These are phyloP conservation scores for Lanius ludovicianus DNA, from an alignment of 2,113 vertebrate genomes.

Conservation along the genomic window DNA sequence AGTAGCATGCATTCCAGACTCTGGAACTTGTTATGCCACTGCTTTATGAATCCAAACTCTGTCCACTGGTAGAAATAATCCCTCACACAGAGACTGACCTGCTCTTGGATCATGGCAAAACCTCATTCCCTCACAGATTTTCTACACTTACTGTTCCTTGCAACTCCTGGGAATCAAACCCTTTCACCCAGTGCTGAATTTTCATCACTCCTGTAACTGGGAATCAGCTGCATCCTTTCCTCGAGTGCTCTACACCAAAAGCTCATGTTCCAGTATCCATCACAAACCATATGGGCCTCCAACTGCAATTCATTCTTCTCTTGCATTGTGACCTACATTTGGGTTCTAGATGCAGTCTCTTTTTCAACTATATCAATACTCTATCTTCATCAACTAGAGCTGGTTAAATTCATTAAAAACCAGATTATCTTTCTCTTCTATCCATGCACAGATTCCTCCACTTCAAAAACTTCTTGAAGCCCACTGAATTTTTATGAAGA, in stretches of 20 bases:
- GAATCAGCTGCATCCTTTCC: not conserved
- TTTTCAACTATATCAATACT: not conserved
- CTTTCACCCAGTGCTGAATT: not conserved
- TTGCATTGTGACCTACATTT: not conserved
- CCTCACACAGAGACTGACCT: not conserved
- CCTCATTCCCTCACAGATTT: not conserved
- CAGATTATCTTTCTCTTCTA: not conserved
- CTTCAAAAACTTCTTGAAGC: not conserved
- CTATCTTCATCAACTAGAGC: not conserved
- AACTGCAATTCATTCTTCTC: not conserved
- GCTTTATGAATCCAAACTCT: not conserved
- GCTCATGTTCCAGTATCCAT: not conserved
- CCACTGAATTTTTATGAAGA: not conserved
- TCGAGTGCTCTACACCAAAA: fast-evolving
- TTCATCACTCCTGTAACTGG: not conserved
- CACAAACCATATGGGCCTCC: not conserved
- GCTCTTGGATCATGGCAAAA: not conserved
- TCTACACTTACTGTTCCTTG: not conserved
- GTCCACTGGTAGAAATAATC: not conserved
- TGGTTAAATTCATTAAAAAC: not conserved
- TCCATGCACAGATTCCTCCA: fast-evolving
- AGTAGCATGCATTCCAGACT: not conserved
- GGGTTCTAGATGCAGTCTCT: not conserved
- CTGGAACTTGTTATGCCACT: not conserved
- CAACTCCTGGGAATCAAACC: not conserved